Percentiles rank a stretch among this genome's conserved stretches.
Evolutionary conservation across 2,113 vertebrate genomes (phyloP).

Genomic region (Ptilorrhoa leucosticta): DNA sequence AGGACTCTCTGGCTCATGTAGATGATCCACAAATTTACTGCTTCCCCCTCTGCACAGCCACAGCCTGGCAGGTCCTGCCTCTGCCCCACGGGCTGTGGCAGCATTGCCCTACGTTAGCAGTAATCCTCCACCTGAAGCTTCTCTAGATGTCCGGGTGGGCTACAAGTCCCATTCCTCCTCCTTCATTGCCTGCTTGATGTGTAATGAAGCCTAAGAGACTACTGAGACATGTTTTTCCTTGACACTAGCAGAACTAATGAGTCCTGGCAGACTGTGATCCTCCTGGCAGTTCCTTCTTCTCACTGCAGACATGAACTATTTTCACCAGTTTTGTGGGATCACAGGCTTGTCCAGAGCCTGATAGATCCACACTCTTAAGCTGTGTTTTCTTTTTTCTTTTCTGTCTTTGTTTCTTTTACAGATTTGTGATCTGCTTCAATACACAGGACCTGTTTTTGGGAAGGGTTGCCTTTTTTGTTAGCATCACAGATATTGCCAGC

Average conservation of each 20-base stretch:
- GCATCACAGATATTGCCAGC: neutral
- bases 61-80: neutral
- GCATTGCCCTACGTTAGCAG: neutral
- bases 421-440: neutral
- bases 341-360: neutral
- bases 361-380: neutral
- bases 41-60: neutral
- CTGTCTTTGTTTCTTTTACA: neutral
- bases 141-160: neutral
- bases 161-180: neutral
- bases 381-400: neutral
- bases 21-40: neutral
- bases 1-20: neutral
- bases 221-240: neutral
- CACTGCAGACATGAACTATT: neutral
- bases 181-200: neutral
- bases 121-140: neutral
- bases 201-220: neutral
- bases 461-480: neutral
- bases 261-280: neutral
- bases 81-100: fast-evolving
- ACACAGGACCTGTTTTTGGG: neutral
- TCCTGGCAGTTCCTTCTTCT: neutral
- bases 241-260: neutral
- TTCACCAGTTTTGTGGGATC: neutral